A percentile compares a stretch with the other conserved stretches of the same genome.
Evolutionary conservation across 2,797 vertebrate species (phyloP).

Genomic region (Chiloscyllium punctatum): DNA sequence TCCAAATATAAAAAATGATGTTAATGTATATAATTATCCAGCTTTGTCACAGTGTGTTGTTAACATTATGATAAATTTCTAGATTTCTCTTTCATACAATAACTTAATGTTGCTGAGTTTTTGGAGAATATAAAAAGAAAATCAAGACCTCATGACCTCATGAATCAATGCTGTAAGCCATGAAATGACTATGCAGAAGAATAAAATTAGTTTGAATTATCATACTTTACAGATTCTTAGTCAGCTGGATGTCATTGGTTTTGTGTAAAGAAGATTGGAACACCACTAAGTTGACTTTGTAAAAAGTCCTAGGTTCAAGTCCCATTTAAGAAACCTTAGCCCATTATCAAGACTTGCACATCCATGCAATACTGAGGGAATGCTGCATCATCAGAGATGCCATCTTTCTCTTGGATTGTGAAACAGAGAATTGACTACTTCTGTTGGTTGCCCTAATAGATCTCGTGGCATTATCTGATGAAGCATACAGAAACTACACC

Average conservation of each 20-base stretch:
- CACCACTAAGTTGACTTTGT: neutral
- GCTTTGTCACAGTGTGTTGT: neutral
- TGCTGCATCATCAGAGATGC: neutral
- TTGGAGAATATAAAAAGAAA: too few species aligned
- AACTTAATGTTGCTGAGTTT: too few species aligned
- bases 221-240: neutral
- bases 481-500: neutral
- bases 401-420: too few species aligned
- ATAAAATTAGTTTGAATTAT: conserved; percentile 21
- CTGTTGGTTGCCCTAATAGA: neutral
- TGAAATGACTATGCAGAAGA: neutral
- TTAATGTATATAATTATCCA: too few species aligned
- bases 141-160: too few species aligned
- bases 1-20: too few species aligned
- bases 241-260: neutral
- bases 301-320: too few species aligned
- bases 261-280: neutral
- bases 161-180: neutral
- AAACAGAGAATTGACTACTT: too few species aligned
- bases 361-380: neutral
- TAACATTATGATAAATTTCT: neutral
- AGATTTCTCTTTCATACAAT: neutral
- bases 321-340: too few species aligned
- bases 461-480: neutral
- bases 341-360: neutral